Evolutionary conservation across 1,140 invertebrate species (phyloP).

Genomic region (Magallana ariakensis): DNA sequence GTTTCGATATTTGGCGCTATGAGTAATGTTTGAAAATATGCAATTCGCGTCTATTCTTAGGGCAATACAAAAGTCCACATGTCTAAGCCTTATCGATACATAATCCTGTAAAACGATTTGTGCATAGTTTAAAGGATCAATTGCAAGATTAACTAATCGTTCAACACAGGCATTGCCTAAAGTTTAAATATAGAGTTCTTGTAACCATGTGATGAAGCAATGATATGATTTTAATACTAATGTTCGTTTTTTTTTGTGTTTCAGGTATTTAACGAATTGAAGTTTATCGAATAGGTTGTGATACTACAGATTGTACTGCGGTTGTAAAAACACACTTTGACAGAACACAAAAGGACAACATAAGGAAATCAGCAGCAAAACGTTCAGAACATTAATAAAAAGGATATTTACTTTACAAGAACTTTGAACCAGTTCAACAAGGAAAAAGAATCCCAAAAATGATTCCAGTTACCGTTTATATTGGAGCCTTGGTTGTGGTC

Average conservation of each 20-base stretch:
- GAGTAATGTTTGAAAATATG: conserved; percentile 15
- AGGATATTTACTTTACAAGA: conserved; percentile 22
- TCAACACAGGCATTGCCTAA: background rate
- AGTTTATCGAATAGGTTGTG: background rate
- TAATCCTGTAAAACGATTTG: conserved; percentile 1
- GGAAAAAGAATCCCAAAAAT: conserved; percentile 48
- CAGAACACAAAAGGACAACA: background rate
- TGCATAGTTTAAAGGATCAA: conserved; percentile 11
- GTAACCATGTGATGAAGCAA: conserved; percentile 16
- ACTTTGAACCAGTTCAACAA: background rate
- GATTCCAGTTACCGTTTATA: conserved; percentile 70
- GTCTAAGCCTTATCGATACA: conserved; percentile 1
- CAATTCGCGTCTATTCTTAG: conserved; percentile 26
- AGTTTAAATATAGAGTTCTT: background rate
- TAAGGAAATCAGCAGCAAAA: too few relatives aligned
- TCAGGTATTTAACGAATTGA: conserved; percentile 8
- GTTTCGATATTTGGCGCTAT: background rate
- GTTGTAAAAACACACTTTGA: too few relatives aligned
- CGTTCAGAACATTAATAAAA: too few relatives aligned
- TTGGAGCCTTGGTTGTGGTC: conserved; percentile 53
- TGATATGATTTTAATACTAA: background rate
- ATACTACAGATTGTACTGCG: background rate
- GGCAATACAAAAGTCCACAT: conserved; percentile 27
- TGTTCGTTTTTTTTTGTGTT: background rate
- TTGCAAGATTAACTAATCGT: conserved; percentile 19